Base-by-base conservation (phyloP, 2,113 vertebrate species). In the Taurulus bubalis region DNA sequence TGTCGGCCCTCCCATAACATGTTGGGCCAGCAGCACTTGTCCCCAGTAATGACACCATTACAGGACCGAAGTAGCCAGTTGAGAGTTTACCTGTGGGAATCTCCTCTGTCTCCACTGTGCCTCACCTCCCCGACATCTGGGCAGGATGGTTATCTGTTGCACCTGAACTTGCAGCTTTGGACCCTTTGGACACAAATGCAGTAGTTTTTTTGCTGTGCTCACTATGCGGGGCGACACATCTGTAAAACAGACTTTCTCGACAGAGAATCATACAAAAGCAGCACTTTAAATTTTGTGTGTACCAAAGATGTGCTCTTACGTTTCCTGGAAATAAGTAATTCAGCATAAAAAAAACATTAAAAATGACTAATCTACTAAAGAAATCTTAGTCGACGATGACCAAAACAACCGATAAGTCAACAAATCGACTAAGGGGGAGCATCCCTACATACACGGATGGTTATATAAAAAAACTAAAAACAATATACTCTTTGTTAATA, bases 1-100 rank as follows among this genome's bases (percentile, higher is more conserved):
- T 90, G 80, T 85, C 88, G 85, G 83, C 58, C 86, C 73, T 90
- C 78, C 79, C 71, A 73, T 88, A 91, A 85, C 84, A 90, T 89
- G 82, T 83, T 77, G 77, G 90, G 51, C 88, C 90, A 84, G 80
- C 80, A 92, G 88, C 87, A 78, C 85, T 93, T 94, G 90, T 88
- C 90, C 92, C 82, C 84, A 87, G 89, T 91, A 89, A 92, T 93
- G 83, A 92, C 90, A 93, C 91, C 82, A 90, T 92, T 92, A 91
- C 89, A 77, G 84, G 85, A 80, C 81, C 18, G 58, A 82, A 85
- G 85, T 89, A 86, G 84, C 85, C 80, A 72, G 82, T 87, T 80
- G 65, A 83, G 72, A 86, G 73, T 83, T 90, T 80, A 77, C 83
- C 89, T 82, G 26, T 77, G 83, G 90, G 91, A 90, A 86, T 75